phyloP scores from a whole-genome alignment of 1,140 invertebrate species.

The Zeugodacus cucurbitae region DNA sequence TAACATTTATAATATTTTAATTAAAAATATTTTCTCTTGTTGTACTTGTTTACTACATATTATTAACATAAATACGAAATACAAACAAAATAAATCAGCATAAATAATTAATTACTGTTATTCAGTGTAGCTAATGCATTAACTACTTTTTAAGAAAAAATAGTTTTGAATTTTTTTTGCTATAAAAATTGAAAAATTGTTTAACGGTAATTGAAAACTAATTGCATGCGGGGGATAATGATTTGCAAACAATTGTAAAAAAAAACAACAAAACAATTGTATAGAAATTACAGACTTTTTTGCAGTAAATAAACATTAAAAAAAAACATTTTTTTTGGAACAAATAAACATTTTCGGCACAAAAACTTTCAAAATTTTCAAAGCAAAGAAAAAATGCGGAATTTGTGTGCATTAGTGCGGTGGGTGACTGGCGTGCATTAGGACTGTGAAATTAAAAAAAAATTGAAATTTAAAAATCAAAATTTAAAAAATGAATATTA shows the following conservation, averaged over 20 bases:
- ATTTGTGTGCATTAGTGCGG: not conserved
- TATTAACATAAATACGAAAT: not conserved
- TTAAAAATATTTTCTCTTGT: not conserved
- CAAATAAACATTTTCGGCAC: not conserved
- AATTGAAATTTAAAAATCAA: too few species aligned
- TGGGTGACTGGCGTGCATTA: too few species aligned
- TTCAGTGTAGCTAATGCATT: conserved; percentile 45
- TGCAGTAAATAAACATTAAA: not conserved
- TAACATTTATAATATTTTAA: not conserved
- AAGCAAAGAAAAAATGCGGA: not conserved
- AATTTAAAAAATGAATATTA: too few species aligned
- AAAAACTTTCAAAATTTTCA: not conserved
- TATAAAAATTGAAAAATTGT: conserved; percentile 39
- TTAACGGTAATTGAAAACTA: conserved; percentile 1
- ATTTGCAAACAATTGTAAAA: too few species aligned
- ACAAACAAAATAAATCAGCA: not conserved
- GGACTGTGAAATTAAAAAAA: too few species aligned
- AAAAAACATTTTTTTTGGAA: too few species aligned
- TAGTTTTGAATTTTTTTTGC: conserved; percentile 46
- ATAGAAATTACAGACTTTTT: too few species aligned
- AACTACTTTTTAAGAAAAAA: conserved; percentile 49
- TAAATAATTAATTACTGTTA: not conserved
- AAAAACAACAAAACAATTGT: too few species aligned
- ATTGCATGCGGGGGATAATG: not conserved
- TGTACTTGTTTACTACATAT: not conserved